Percentiles rank a stretch among this genome's conserved stretches.
Evolutionary conservation across 2,888 invertebrate species (phyloP).

Genomic region (Lepidochrysops patricia): DNA sequence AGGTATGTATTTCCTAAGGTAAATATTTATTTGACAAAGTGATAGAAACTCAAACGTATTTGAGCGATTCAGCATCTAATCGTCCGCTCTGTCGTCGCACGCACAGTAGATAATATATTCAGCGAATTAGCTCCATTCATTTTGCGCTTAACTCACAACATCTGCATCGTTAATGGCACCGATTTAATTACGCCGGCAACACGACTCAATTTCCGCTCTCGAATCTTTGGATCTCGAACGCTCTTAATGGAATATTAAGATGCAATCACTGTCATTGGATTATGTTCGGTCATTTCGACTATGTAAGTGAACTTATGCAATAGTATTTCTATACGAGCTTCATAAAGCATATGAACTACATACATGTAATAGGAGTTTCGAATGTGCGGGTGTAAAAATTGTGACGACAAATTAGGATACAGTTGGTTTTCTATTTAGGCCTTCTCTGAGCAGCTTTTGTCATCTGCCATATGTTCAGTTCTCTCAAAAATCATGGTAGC

Average conservation of each 20-base stretch:
- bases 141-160: conserved; percentile 26
- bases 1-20: too few species aligned
- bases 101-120: conserved; percentile 31
- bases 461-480: too few species aligned
- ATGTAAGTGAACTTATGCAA: neutral
- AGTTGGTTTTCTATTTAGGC: too few species aligned
- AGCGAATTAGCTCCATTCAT: conserved; percentile 36
- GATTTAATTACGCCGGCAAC: conserved; percentile 40
- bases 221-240: conserved; percentile 28
- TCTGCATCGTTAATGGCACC: conserved; percentile 32
- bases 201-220: conserved; percentile 34
- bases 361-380: neutral
- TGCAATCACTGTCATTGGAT: conserved; percentile 21
- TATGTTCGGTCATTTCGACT: conserved; percentile 7
- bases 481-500: too few species aligned
- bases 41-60: too few species aligned
- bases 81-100: conserved; percentile 24
- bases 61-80: conserved; percentile 29
- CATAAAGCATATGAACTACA: too few species aligned
- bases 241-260: conserved; percentile 28
- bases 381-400: too few species aligned
- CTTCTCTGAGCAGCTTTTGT: too few species aligned
- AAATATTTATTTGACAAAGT: too few species aligned
- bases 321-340: too few species aligned
- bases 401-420: too few species aligned